phyloP scores from a whole-genome alignment of 64 coral and sea anemone genomes.

The Stichodactyla mertensii region DNA sequence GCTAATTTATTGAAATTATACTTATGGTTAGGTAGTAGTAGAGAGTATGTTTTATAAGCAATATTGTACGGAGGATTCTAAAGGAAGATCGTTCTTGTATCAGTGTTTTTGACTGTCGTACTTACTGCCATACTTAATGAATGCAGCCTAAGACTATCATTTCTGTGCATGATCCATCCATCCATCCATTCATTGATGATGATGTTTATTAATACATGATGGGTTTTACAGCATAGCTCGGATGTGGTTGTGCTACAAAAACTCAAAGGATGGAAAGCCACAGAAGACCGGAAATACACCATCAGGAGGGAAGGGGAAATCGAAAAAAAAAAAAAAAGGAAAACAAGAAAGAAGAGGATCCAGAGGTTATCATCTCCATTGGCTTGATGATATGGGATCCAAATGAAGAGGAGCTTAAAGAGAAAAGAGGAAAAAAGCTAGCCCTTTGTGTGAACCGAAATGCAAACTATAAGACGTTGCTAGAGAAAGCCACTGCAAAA shows the following conservation, averaged over 20 bases:
- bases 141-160: no score
- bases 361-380: slow-evolving; percentile 47
- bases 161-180: no score
- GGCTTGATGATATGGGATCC: slow-evolving; percentile 27
- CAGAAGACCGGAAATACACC: neutral
- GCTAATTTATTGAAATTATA: no score
- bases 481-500: slow-evolving; percentile 48
- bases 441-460: slow-evolving; percentile 42
- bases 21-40: no score
- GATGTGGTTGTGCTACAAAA: slow-evolving; percentile 8
- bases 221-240: no score
- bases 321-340: slow-evolving; percentile 38
- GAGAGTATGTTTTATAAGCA: no score
- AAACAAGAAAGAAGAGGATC: slow-evolving; percentile 26
- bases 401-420: slow-evolving; percentile 52
- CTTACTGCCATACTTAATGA: no score
- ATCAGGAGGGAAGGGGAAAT: neutral
- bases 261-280: slow-evolving; percentile 38
- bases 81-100: no score
- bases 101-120: no score
- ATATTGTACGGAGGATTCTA: no score
- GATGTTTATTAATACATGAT: no score
- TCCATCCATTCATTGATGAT: no score
- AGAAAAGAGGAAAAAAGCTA: slow-evolving; percentile 56
- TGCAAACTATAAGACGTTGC: slow-evolving; percentile 38